phyloP scores from a whole-genome alignment of 2,797 vertebrate species.

The Myripristis murdjan region DNA sequence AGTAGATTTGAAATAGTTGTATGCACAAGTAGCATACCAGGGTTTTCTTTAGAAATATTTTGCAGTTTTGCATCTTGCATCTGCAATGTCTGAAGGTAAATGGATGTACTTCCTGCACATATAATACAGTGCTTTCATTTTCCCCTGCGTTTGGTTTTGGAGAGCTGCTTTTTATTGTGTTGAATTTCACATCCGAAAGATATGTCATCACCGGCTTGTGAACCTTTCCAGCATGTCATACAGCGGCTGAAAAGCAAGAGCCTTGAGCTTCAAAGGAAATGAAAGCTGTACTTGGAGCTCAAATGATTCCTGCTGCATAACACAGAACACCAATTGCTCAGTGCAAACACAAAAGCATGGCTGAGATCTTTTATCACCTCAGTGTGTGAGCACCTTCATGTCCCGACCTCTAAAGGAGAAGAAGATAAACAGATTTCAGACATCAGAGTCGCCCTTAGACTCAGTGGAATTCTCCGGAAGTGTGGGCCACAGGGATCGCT shows the following conservation, averaged over 20 bases:
- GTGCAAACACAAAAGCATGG: slow-evolving; percentile 9
- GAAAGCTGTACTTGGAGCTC: slow-evolving; percentile 11
- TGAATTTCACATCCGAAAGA: slow-evolving; percentile 5
- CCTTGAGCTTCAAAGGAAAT: slow-evolving; percentile 30
- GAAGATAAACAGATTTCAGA: slow-evolving; percentile 22
- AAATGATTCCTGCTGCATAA: slow-evolving; percentile 23
- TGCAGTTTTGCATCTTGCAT: no score
- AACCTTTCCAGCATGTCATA: slow-evolving; percentile 1
- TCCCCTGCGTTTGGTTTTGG: background rate
- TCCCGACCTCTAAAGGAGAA: slow-evolving; percentile 10
- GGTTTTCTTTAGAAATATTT: no score
- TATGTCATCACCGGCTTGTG: background rate
- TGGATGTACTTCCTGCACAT: background rate
- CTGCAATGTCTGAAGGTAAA: no score
- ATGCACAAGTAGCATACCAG: no score
- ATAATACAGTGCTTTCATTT: background rate
- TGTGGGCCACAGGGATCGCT: slow-evolving; percentile 6
- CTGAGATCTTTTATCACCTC: slow-evolving; percentile 4
- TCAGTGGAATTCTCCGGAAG: background rate
- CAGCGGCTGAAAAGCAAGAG: slow-evolving; percentile 8
- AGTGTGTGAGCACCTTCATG: background rate
- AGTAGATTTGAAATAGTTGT: no score
- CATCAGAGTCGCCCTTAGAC: background rate
- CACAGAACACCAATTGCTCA: background rate
- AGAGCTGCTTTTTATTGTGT: slow-evolving; percentile 12